These are phyloP conservation scores for Platycheirus rosarum DNA, from an alignment of 2,888 invertebrate species.

Conservation along the genomic window DNA sequence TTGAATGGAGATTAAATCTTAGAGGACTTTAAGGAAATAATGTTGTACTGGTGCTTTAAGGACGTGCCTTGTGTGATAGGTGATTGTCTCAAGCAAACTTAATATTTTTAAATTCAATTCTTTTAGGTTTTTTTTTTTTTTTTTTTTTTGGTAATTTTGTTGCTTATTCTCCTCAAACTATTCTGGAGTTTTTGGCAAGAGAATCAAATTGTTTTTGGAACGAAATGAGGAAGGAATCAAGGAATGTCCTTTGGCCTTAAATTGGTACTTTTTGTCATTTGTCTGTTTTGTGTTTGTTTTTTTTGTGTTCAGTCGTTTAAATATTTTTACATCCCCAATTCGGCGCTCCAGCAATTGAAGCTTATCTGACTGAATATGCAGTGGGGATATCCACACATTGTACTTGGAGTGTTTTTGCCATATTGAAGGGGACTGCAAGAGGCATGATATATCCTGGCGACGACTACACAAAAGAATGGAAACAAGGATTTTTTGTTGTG, in stretches of 20 bases:
- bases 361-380: conserved; percentile 46
- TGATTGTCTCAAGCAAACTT: conserved; percentile 58
- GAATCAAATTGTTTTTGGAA: conserved; percentile 61
- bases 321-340: conserved; percentile 78
- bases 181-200: conserved; percentile 47
- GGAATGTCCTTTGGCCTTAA: conserved; percentile 69
- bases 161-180: background rate
- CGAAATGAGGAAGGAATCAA: conserved; percentile 50
- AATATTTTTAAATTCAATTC: conserved; percentile 40
- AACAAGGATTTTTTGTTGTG: background rate
- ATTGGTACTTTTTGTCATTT: conserved; percentile 65
- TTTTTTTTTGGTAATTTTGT: background rate
- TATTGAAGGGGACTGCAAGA: background rate
- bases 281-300: conserved; percentile 38
- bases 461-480: background rate
- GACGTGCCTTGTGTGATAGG: conserved; percentile 7
- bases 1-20: conserved; percentile 51
- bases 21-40: conserved; percentile 43
- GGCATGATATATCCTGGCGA: conserved; percentile 11
- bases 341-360: conserved; percentile 62
- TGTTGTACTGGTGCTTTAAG: conserved; percentile 25
- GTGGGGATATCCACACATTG: background rate
- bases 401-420: conserved; percentile 11
- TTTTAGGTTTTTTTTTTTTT: conserved; percentile 2
- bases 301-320: conserved; percentile 76